A percentile compares a stretch with the other conserved stretches of the same genome.
phyloP scores from a whole-genome alignment of 2,113 vertebrate species.

The Dipodomys stephensi region DNA sequence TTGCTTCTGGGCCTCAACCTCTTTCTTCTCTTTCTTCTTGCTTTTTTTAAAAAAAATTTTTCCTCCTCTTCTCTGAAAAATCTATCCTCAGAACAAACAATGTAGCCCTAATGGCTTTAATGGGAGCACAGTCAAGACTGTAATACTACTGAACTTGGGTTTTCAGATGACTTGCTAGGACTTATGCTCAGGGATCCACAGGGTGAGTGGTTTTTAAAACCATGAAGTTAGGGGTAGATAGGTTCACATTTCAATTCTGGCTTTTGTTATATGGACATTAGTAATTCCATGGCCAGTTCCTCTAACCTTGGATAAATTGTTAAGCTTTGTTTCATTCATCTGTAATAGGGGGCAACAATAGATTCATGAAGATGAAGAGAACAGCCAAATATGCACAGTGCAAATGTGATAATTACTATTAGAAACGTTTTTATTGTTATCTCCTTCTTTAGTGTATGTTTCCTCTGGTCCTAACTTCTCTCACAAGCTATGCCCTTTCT shows the following conservation, averaged over 20 bases:
- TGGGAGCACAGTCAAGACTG: not conserved
- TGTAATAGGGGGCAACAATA: not conserved
- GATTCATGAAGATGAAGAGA: not conserved
- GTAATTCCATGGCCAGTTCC: not conserved
- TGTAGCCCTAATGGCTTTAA: not conserved
- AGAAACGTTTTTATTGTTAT: not conserved
- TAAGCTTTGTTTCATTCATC: not conserved
- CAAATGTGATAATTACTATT: not conserved
- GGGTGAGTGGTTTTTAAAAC: not conserved
- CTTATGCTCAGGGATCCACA: not conserved
- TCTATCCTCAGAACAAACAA: too few species aligned
- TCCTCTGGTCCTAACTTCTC: not conserved
- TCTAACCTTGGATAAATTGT: not conserved
- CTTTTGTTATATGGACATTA: not conserved
- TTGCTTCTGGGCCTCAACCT: not conserved
- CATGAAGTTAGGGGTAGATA: not conserved
- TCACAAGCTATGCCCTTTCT: not conserved
- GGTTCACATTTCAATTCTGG: not conserved
- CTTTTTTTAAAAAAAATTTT: too few species aligned
- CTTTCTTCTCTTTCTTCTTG: not conserved
- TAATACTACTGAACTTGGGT: not conserved
- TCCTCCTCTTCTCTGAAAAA: not conserved
- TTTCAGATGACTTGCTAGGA: not conserved
- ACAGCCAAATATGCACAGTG: not conserved
- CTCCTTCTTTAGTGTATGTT: not conserved